Conservation (phyloP, 92 coral and sea anemone species). For the Porites rus region DNA sequence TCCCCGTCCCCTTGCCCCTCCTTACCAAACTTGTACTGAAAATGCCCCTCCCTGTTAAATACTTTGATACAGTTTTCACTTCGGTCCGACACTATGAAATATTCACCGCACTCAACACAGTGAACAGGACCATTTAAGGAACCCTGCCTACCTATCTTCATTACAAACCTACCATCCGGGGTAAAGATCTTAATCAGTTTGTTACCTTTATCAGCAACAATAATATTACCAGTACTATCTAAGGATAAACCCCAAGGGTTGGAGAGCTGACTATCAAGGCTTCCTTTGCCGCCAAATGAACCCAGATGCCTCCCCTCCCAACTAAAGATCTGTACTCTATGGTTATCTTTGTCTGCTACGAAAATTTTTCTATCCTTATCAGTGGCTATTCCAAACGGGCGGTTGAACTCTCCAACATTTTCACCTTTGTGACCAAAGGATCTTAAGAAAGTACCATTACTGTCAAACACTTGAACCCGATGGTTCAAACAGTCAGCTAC, state of each 20-base stretch:
- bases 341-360: background rate
- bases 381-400: background rate
- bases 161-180: background rate
- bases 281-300: background rate
- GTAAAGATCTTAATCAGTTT: slow-evolving; percentile 7
- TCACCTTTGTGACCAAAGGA: background rate
- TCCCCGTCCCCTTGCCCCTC: slow-evolving; percentile 7
- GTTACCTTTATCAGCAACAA: slow-evolving; percentile 2
- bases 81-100: background rate
- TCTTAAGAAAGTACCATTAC: too few relatives aligned
- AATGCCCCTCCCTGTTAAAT: background rate
- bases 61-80: background rate
- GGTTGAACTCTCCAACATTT: background rate
- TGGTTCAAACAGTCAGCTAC: background rate
- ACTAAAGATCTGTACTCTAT: background rate
- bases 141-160: background rate
- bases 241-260: slow-evolving; percentile 4
- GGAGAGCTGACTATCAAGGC: slow-evolving; percentile 1
- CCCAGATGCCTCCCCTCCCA: background rate
- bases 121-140: background rate
- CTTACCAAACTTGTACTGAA: background rate
- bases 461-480: too few relatives aligned
- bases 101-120: background rate
- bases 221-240: slow-evolving; percentile 2
- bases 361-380: background rate